Percentiles rank a stretch among this genome's conserved stretches.
These are phyloP conservation scores for Auanema sp. DNA, from an alignment of 2,888 invertebrate genomes.

Conservation along the genomic window DNA sequence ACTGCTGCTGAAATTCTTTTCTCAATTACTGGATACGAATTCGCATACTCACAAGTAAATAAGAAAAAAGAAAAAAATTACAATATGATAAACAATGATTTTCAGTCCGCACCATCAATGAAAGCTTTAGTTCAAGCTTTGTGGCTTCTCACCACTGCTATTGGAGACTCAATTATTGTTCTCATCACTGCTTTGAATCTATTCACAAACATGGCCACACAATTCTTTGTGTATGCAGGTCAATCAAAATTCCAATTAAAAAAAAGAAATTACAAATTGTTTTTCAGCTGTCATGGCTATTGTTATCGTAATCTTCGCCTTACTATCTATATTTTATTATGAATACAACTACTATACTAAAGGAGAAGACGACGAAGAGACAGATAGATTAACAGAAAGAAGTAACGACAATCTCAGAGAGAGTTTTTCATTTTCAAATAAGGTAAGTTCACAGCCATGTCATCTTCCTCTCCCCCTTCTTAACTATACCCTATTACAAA, in stretches of 20 bases:
- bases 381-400: too few relatives aligned
- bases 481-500: too few relatives aligned
- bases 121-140: constrained; percentile 89
- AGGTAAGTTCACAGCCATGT: too few relatives aligned
- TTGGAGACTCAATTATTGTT: constrained; percentile 92
- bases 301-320: constrained; percentile 80
- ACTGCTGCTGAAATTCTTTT: constrained; percentile 68
- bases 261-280: neutral
- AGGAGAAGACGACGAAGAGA: constrained; percentile 34
- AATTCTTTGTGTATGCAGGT: constrained; percentile 55
- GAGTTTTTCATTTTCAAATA: too few relatives aligned
- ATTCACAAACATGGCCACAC: constrained; percentile 51
- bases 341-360: constrained; percentile 52
- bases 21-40: constrained; percentile 67
- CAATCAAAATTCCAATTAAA: neutral
- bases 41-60: constrained; percentile 60
- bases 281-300: constrained; percentile 77
- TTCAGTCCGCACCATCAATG: constrained; percentile 82
- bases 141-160: constrained; percentile 87
- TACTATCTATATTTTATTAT: constrained; percentile 80
- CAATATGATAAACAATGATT: neutral
- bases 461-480: too few relatives aligned
- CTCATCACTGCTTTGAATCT: constrained; percentile 70
- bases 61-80: neutral
- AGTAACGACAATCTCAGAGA: too few relatives aligned